Base-by-base conservation (phyloP, 2,113 vertebrate genomes). In the Xiphophorus hellerii region DNA sequence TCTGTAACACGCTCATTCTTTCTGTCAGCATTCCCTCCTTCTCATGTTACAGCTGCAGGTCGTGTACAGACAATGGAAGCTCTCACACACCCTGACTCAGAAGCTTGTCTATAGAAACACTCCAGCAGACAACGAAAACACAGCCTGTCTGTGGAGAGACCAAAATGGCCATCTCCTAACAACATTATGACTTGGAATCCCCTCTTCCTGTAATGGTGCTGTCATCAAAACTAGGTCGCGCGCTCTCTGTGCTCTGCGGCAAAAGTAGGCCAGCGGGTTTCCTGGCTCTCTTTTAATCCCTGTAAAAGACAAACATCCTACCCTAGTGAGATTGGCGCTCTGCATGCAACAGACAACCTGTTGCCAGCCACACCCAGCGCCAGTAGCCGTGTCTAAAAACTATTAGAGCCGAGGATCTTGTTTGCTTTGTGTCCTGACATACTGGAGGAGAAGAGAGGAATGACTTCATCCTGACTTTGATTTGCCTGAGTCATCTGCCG, bases 241-340 rank as follows among this genome's bases (percentile, higher is more conserved):
- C 66, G 51, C 71, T 64, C 79, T 39, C 12, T 73, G 66, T 71
- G 30, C 74, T 77, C 82, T 60, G 62, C 68, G 9, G 71, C 63
- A 78, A 78, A 93, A 90, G 73, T 90, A 90, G 92, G 90, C 84
- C 92, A 86, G 84, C 63, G 69, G 84, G 86, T 90, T 90, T 92
- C 89, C 90, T 90, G 90, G 82, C 87, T 89, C 87, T 76, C 78
- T 88, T 89, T n/a, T 89, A 91, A 90, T 91, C 91, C 90, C 81
- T 75, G 66, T 79, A 86, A 85, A 90, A 91, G 89, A 88, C 80
- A 92, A 92, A 92, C 85, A 91, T 87, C 78, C 89, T 88, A 86
- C 80, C 69, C 66, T 39, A 68, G 84, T 20, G 70, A 75, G 85
- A 84, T 83, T 13, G 42, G 28, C 61, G 73, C 77, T 85, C 74